phyloP scores from a whole-genome alignment of 64 coral and sea anemone genomes.

The Catalaphyllia jardinei region DNA sequence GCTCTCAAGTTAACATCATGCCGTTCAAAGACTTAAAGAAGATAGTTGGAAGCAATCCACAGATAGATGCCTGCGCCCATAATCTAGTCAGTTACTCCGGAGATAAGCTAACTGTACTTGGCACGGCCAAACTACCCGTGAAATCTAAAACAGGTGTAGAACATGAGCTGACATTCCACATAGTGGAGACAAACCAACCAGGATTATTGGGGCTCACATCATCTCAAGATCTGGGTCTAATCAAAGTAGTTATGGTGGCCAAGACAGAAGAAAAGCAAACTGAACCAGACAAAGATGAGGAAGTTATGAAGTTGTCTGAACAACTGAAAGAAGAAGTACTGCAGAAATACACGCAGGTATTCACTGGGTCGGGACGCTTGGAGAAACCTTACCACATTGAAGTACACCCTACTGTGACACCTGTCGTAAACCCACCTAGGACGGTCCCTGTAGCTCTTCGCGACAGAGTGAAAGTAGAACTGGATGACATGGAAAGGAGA shows the following conservation, averaged over 20 bases:
- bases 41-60: constrained; percentile 42
- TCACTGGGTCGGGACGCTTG: constrained; percentile 61
- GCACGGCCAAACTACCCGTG: constrained; percentile 50
- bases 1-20: constrained; percentile 53
- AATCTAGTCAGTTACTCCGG: constrained; percentile 41
- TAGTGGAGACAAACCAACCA: constrained; percentile 71
- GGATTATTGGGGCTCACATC: constrained; percentile 59
- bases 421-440: no score
- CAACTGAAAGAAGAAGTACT: constrained; percentile 57
- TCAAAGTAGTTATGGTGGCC: constrained; percentile 60
- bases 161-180: constrained; percentile 54
- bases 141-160: constrained; percentile 51
- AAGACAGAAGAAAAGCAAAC: constrained; percentile 26
- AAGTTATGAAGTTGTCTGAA: constrained; percentile 40
- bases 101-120: constrained; percentile 45
- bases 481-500: constrained; percentile 44
- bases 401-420: no score
- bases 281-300: neutral
- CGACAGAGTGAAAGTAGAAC: constrained; percentile 38
- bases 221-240: constrained; percentile 58
- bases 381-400: constrained; percentile 70
- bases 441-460: constrained; percentile 66
- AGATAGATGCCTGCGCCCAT: constrained; percentile 11
- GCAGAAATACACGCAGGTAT: constrained; percentile 50
- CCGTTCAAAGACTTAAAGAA: constrained; percentile 33